Conservation (phyloP, 2,113 vertebrate genomes). For the Lycaon pictus region DNA sequence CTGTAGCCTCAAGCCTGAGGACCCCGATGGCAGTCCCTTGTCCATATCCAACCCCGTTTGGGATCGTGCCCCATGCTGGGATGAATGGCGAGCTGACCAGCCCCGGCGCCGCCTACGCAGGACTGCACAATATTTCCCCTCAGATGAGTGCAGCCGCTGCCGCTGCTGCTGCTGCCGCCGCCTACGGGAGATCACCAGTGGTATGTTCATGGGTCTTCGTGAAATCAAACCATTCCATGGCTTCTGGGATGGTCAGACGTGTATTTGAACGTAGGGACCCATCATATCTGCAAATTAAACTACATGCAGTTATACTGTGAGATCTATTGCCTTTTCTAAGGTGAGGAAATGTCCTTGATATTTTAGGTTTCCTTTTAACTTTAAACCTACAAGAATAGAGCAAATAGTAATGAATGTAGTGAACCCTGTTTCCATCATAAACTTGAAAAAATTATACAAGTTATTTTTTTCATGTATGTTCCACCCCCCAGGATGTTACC, state of each 20-base stretch:
- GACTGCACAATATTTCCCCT: slow-evolving; percentile 92
- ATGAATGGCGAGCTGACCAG: slow-evolving; percentile 92
- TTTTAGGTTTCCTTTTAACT: background rate
- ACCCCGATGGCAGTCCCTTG: slow-evolving; percentile 93
- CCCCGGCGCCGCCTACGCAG: slow-evolving; percentile 90
- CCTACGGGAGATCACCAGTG: slow-evolving; percentile 91
- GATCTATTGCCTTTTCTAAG: background rate
- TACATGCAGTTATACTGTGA: background rate
- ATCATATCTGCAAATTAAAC: background rate
- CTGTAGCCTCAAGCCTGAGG: slow-evolving; percentile 89
- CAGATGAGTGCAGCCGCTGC: slow-evolving; percentile 92
- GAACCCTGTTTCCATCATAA: background rate
- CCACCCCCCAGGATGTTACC: background rate
- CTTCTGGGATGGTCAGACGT: background rate
- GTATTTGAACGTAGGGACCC: background rate
- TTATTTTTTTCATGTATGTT: background rate
- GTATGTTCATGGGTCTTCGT: slow-evolving; percentile 80
- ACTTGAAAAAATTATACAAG: background rate
- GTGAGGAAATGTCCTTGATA: background rate
- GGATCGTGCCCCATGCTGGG: slow-evolving; percentile 91
- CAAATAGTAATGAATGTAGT: background rate
- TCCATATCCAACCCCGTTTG: slow-evolving; percentile 91
- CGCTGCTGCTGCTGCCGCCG: slow-evolving; percentile 88
- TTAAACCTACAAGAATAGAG: background rate
- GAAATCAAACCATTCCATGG: background rate